phyloP scores from a whole-genome alignment of 2,113 vertebrate species.

The Heterotis niloticus region DNA sequence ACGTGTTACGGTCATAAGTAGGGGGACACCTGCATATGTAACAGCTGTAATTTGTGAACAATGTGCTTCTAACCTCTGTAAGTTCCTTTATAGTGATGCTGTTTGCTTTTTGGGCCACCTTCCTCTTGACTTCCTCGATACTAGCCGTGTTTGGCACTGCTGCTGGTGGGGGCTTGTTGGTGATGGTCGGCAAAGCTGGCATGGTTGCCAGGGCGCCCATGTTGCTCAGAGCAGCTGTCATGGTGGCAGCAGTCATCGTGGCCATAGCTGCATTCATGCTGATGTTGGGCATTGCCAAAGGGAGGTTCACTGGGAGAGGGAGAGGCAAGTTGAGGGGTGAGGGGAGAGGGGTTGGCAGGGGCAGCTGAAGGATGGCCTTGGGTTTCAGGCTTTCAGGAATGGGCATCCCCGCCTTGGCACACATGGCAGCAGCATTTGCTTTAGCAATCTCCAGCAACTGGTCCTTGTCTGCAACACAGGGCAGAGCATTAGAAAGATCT shows the following conservation, averaged over 20 bases:
- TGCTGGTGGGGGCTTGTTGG: conserved; percentile 68
- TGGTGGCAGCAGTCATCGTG: conserved; percentile 72
- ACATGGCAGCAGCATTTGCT: conserved; percentile 98
- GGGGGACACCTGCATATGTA: not conserved
- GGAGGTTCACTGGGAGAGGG: conserved; percentile 63
- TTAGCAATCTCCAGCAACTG: conserved; percentile 98
- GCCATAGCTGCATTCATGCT: conserved; percentile 71
- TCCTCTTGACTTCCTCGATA: conserved; percentile 79
- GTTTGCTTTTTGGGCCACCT: conserved; percentile 87
- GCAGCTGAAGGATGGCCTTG: conserved; percentile 77
- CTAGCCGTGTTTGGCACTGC: conserved; percentile 67
- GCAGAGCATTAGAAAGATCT: not conserved
- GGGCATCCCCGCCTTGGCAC: conserved; percentile 93
- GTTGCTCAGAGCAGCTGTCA: conserved; percentile 71
- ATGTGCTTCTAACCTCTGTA: conserved; percentile 78
- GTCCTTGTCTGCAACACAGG: conserved; percentile 80
- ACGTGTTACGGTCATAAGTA: too few species aligned
- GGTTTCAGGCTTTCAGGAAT: conserved; percentile 91
- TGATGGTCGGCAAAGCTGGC: conserved; percentile 69
- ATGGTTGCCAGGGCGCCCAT: conserved; percentile 71
- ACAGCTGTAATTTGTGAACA: not conserved
- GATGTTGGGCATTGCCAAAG: conserved; percentile 67
- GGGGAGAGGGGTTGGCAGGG: conserved; percentile 67
- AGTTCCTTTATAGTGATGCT: conserved; percentile 94
- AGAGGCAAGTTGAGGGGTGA: conserved; percentile 64